Evolutionary conservation across 2,113 vertebrate species (phyloP).

Genomic region (Mesoclemmys tuberculata): DNA sequence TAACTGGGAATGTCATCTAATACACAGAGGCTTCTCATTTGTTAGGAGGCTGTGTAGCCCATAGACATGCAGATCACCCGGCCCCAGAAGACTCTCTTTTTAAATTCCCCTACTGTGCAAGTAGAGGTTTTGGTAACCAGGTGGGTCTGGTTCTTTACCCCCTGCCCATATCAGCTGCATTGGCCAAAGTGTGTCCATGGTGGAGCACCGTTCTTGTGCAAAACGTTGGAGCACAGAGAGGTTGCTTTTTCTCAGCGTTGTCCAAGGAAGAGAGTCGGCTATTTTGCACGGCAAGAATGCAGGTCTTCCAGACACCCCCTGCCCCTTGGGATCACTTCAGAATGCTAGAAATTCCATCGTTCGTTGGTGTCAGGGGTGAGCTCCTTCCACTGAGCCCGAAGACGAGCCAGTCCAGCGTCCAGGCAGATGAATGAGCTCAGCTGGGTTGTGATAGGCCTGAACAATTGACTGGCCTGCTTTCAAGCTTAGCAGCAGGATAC

Average conservation of each 20-base stretch:
- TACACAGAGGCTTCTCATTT: not conserved
- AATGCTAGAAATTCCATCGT: not conserved
- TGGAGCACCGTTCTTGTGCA: not conserved
- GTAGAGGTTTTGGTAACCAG: too few relatives aligned
- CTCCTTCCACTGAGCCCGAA: too few relatives aligned
- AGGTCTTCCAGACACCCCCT: not conserved
- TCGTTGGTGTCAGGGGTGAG: too few relatives aligned
- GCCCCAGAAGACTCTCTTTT: not conserved
- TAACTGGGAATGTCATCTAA: not conserved
- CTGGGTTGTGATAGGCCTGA: not conserved
- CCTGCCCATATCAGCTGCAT: not conserved
- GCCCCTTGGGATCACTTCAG: not conserved
- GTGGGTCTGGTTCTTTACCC: not conserved
- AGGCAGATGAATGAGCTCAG: not conserved
- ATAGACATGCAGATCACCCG: not conserved
- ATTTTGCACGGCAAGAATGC: not conserved
- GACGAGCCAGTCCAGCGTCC: not conserved
- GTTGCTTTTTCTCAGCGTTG: not conserved
- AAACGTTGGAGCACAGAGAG: rapidly evolving
- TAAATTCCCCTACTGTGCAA: not conserved
- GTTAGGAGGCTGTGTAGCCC: not conserved
- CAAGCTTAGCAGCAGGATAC: not conserved
- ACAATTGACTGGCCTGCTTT: not conserved
- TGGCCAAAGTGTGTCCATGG: not conserved
- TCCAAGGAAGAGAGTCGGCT: not conserved